Base-by-base conservation (phyloP, 2,113 vertebrate genomes). In the Melospiza melodia region DNA sequence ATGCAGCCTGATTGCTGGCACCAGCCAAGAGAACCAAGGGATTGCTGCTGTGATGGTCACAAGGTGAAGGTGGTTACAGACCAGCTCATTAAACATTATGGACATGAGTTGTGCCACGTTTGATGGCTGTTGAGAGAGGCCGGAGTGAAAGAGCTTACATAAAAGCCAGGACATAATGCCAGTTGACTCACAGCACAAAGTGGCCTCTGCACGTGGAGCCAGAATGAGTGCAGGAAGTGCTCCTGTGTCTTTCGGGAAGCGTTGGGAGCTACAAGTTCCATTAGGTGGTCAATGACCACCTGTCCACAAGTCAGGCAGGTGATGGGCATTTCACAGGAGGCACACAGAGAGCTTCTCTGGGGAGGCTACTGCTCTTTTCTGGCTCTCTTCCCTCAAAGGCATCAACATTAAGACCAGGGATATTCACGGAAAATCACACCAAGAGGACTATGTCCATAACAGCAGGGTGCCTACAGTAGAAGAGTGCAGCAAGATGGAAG, bases 231-330 rank as follows among this genome's bases (percentile, higher is more conserved):
- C 82, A 73, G 17, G 2, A 5, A 31, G 11, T 21, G 52, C 31
- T 63, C 49, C 72, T 4, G 0, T 16, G 17, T 39, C 55, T 77
- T 33, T 57, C 0, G 7, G 59, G 55, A 79, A 48, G 67, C 15
- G 0, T 4, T 61, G 78, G 48, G 43, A 88, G 10, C 43, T 51
- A 31, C 49, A 25, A 22, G 63, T 35, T 62, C 71, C 0, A 0
- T 58, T 69, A 58, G 0, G 1, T 33, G 30, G 51, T 33, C 31
- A 49, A 14, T 41, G 55, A 51, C 37, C 72, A 66, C 37, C 54
- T 31, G 10, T 22, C 67, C 23, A 18, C 0, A 1, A 41, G 41
- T 0, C 0, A 2, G 13, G 37, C 11, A 51, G n/a, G 25, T 27
- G 44, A 55, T 3, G 17, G 25, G n/a, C 16, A 9, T 44, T 75